These are phyloP conservation scores for Gobiocypris rarus DNA, from an alignment of 2,113 vertebrate genomes.

Conservation along the genomic window DNA sequence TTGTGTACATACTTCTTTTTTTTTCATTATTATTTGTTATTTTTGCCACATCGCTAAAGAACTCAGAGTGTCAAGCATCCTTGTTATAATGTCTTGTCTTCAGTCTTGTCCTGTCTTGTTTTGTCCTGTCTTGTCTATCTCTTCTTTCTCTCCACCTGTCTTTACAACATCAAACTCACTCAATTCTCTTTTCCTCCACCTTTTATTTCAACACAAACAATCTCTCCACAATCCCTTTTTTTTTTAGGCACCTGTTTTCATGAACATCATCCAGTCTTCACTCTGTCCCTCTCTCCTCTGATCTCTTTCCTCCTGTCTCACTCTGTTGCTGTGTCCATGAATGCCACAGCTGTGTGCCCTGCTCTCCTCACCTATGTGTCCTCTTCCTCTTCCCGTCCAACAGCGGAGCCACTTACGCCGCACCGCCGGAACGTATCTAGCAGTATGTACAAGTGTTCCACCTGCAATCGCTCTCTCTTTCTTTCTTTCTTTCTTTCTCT, in stretches of 20 bases:
- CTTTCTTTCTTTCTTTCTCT: conserved; percentile 32
- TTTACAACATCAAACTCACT: conserved; percentile 34
- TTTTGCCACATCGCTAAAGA: conserved; percentile 11
- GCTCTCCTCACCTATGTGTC: conserved; percentile 84
- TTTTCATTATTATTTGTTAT: not conserved
- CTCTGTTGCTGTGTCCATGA: conserved; percentile 63
- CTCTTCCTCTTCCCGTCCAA: conserved; percentile 77
- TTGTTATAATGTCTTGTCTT: conserved; percentile 35
- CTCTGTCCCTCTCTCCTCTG: conserved; percentile 10
- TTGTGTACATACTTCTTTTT: not conserved
- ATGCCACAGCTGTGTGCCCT: conserved; percentile 77
- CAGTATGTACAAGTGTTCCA: conserved; percentile 90
- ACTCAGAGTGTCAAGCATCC: not conserved
- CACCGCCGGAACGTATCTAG: conserved; percentile 87
- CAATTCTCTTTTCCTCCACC: conserved; percentile 4
- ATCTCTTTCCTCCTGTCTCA: conserved; percentile 51
- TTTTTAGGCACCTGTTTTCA: not conserved
- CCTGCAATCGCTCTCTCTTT: conserved; percentile 44
- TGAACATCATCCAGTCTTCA: not conserved
- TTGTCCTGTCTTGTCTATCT: conserved; percentile 23
- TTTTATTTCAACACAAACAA: not conserved
- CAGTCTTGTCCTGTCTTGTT: conserved; percentile 30
- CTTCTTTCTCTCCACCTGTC: conserved; percentile 42
- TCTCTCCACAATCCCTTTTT: not conserved
- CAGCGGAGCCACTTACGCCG: conserved; percentile 87